Evolutionary conservation across 2,888 invertebrate species (phyloP), one percentile per base, ranked within the genome.

Genomic region (Heliconius ethilla): DNA sequence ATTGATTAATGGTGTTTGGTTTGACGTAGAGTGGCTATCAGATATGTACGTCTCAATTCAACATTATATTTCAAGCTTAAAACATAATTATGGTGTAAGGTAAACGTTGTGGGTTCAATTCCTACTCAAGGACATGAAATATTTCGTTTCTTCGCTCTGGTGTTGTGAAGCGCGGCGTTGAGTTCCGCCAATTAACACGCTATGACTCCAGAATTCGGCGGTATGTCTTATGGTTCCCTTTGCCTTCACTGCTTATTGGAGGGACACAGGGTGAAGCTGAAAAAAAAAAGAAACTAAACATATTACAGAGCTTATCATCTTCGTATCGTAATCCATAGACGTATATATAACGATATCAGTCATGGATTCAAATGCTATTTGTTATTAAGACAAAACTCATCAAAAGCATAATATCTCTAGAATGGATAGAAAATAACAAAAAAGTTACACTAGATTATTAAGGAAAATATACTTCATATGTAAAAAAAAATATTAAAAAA

Each of bases 1-100:
- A 74, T 74, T 74, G 74, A 74, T 74, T 74, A 65, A 74, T 74
- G 45, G 45, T 74, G 74, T 74, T 74, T 45, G 62, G 63, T 74
- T 74, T 74, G 29, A 74, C 59, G 45, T 74, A 63, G 63, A 40
- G 72, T 72, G 33, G 63, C 22, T 13, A 25, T n/a, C 13, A 25
- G 40, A 59, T 72, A 59, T 33, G 55, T 59, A 27, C 15, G 9
- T 25, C 40, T 67, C 25, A 67, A 69, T 69, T 37, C 25, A 69
- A 40, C 45, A 45, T 15, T 69, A 69, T 69, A 25, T 25, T 67
- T 40, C 3, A 40, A 15, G 6, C 37, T 67, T 67, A 13, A n/a
- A 25, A 11, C 13, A n/a, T 37, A 33, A 6, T 5, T 6, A 33
- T 37, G 7, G 18, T 62, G 40, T 2, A 9, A 40, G 40, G 51